A percentile compares a stretch with the other conserved stretches of the same genome.
phyloP scores from a whole-genome alignment of 2,888 invertebrate genomes.

The Calameuta idolon region DNA sequence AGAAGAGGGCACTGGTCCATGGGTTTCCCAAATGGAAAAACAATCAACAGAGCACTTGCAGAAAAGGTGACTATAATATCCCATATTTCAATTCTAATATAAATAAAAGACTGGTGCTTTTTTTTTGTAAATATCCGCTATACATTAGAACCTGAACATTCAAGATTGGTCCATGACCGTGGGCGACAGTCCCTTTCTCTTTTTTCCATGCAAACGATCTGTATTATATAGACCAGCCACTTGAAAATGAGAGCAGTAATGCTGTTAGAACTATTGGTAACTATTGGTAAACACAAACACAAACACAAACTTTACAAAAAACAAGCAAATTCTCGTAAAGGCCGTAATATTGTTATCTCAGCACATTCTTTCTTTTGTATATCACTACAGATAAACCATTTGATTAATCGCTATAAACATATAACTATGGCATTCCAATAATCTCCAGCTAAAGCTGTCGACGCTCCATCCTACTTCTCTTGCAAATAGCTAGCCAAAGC shows the following conservation, averaged over 20 bases:
- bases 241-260: neutral
- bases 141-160: neutral
- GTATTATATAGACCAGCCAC: neutral
- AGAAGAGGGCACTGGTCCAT: neutral
- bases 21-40: neutral
- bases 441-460: neutral
- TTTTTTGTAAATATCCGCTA: neutral
- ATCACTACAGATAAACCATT: neutral
- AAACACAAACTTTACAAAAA: neutral
- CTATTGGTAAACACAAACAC: neutral
- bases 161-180: constrained; percentile 2
- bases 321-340: neutral
- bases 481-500: neutral
- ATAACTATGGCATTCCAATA: neutral
- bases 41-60: neutral
- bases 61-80: neutral
- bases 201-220: neutral
- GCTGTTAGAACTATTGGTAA: neutral
- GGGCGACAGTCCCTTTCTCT: neutral
- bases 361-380: neutral
- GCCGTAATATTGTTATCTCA: neutral
- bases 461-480: neutral
- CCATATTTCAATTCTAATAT: neutral
- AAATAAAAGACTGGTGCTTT: neutral
- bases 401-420: neutral